Base-by-base conservation (phyloP, 2,113 vertebrate genomes). In the Orientallactaga bullata region DNA sequence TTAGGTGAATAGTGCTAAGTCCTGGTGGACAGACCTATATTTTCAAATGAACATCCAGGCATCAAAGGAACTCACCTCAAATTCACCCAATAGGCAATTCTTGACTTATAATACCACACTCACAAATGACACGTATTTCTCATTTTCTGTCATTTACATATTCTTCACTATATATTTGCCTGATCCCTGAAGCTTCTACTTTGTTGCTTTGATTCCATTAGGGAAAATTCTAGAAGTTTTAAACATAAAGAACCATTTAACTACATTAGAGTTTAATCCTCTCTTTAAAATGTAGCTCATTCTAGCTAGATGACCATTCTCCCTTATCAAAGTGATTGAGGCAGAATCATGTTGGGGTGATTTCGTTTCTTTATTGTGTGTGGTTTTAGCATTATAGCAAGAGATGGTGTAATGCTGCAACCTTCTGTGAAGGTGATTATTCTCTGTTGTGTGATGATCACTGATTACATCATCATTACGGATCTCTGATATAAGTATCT, bases 301-400 rank as follows among this genome's bases (percentile, higher is more conserved):
- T 85, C 20, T 94, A 92, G 30, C 87, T 47, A 61, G 42, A 85
- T 92, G 76, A 94, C 60, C 55, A 81, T 51, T 91, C 85, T 89
- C 24, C 24, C 23, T 79, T 65, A 63, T 60, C 65, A 78, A 94
- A 78, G 80, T 82, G 81, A 94, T 42, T 55, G 47, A 88, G 80
- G 51, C 28, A 78, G 83, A 85, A 79, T 95, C 47, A 37, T 7
- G 35, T 77, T 24, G 3, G 5, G 68, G 12, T 79, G 60, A 83
- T 74, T 93, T 37, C 88, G 5, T 47, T 47, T 47, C 42, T 47
- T 47, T 47, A 6, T 5, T 47, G 42, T 47, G 42, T 47, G 42
- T 47, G n/a, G n/a, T n/a, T n/a, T n/a, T n/a, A n/a, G 17, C 32
- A 10, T 21, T 73, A 47, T 18, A 76, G 21, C 51, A 51, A 71